phyloP scores from a whole-genome alignment of 2,113 vertebrate genomes.

The Orycteropus afer region DNA sequence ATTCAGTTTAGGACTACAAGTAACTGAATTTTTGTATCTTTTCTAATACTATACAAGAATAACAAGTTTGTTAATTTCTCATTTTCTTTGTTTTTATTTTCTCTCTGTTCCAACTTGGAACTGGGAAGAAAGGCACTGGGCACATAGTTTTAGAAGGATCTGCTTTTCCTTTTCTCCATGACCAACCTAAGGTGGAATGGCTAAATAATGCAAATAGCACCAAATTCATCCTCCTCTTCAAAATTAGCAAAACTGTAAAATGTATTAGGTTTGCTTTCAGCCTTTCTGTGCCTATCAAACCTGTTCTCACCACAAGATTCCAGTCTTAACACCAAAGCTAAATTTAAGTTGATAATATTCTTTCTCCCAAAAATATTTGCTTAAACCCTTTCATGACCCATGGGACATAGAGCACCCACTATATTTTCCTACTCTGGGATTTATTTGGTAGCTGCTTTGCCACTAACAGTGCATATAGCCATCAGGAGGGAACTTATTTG shows the following conservation, averaged over 20 bases:
- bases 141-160: constrained; percentile 69
- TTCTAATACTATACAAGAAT: constrained; percentile 35
- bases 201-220: constrained; percentile 35
- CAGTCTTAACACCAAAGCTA: background rate
- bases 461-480: background rate
- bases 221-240: constrained; percentile 40
- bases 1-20: background rate
- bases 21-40: constrained; percentile 17
- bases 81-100: constrained; percentile 53
- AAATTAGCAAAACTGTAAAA: background rate
- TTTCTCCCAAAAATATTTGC: background rate
- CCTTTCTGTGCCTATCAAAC: background rate
- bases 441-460: background rate
- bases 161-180: constrained; percentile 62
- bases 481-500: background rate
- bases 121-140: constrained; percentile 47
- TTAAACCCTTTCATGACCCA: background rate
- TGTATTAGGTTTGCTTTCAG: background rate
- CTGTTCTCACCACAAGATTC: background rate
- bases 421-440: background rate
- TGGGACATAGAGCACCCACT: background rate
- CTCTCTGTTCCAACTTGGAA: constrained; percentile 68
- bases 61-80: constrained; percentile 13
- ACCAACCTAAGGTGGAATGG: constrained; percentile 30
- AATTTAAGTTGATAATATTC: background rate